Conservation (phyloP, 2,113 vertebrate genomes). For the Bagarius yarrelli region DNA sequence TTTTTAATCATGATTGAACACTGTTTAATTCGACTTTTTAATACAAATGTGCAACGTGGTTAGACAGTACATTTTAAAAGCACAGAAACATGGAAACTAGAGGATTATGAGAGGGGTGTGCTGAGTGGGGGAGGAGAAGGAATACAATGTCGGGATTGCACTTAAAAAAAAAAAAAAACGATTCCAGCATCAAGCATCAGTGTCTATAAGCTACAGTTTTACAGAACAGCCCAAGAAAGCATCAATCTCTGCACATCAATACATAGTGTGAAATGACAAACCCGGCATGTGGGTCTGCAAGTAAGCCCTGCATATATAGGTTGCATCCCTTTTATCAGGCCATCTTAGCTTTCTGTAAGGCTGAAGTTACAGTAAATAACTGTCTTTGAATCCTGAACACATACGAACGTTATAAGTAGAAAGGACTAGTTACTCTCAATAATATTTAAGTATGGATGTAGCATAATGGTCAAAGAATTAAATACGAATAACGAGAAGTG, state of each 20-base stretch:
- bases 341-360: background rate
- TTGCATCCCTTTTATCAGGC: background rate
- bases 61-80: conserved; percentile 34
- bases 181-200: background rate
- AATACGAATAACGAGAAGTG: conserved; percentile 55
- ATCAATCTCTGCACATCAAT: background rate
- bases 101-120: conserved; percentile 19
- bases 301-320: background rate
- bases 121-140: conserved; percentile 46
- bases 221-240: background rate
- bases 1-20: conserved; percentile 2
- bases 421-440: background rate
- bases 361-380: conserved; percentile 8
- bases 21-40: conserved; percentile 5
- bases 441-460: conserved; percentile 41
- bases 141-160: conserved; percentile 59
- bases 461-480: conserved; percentile 46
- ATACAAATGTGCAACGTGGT: background rate
- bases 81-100: conserved; percentile 46
- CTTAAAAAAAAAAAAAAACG: conserved; percentile 4
- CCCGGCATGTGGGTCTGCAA: background rate
- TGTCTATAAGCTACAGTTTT: background rate
- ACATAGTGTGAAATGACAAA: background rate
- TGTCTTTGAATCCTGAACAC: background rate
- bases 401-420: background rate